Evolutionary conservation across 2,888 invertebrate genomes (phyloP).

Genomic region (Drosophila atroscutellata): DNA sequence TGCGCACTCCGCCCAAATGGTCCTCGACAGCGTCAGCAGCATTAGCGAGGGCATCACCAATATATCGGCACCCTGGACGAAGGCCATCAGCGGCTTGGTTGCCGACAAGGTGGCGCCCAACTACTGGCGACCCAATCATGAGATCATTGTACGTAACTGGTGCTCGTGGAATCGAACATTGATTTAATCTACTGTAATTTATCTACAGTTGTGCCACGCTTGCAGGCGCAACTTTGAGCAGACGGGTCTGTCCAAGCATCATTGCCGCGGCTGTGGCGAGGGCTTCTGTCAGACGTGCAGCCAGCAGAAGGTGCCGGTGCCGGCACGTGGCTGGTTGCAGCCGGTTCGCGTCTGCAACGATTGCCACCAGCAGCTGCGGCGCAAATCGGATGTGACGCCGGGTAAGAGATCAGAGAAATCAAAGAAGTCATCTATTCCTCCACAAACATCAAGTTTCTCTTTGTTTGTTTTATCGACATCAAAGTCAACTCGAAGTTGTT

Average conservation of each 20-base stretch:
- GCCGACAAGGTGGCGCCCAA: slow-evolving; percentile 90
- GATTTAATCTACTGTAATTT: slow-evolving; percentile 13
- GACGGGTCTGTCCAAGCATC: slow-evolving; percentile 88
- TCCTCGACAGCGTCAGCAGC: slow-evolving; percentile 88
- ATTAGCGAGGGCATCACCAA: slow-evolving; percentile 88
- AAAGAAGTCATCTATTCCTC: background rate
- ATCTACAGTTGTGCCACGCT: slow-evolving; percentile 87
- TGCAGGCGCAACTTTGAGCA: slow-evolving; percentile 87
- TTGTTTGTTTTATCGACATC: background rate
- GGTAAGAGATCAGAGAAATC: slow-evolving; percentile 61
- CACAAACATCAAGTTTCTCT: background rate
- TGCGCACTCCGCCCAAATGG: slow-evolving; percentile 87
- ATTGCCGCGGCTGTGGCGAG: slow-evolving; percentile 92
- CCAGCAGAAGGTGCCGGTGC: slow-evolving; percentile 88
- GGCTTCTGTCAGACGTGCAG: slow-evolving; percentile 92
- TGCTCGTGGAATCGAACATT: background rate
- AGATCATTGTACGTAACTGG: slow-evolving; percentile 87
- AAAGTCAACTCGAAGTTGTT: background rate
- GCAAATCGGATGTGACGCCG: slow-evolving; percentile 73
- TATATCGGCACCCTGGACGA: slow-evolving; percentile 90
- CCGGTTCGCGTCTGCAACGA: slow-evolving; percentile 91
- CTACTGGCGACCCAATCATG: slow-evolving; percentile 92
- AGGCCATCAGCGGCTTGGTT: slow-evolving; percentile 88
- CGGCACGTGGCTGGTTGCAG: slow-evolving; percentile 89
- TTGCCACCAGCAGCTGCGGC: slow-evolving; percentile 86